Evolutionary conservation across 1,140 invertebrate genomes (phyloP).

Genomic region (Drosophila biarmipes): DNA sequence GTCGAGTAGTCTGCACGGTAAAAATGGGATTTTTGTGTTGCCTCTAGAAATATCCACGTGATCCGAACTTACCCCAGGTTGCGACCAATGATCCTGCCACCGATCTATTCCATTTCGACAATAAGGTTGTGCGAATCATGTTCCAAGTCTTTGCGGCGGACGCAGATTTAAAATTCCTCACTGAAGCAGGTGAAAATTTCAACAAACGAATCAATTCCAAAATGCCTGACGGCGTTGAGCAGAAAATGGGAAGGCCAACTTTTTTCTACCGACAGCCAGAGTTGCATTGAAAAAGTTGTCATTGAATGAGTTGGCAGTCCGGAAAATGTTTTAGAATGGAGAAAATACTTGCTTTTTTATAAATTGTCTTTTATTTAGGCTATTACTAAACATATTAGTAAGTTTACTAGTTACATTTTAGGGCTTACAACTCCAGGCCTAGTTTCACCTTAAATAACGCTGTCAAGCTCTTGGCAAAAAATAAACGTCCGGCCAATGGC

Average conservation of each 20-base stretch:
- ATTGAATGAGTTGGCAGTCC: background rate
- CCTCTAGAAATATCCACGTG: background rate
- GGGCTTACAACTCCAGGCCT: conserved; percentile 56
- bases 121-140: conserved; percentile 21
- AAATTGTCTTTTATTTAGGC: conserved; percentile 68
- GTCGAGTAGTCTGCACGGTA: conserved; percentile 3
- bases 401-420: conserved; percentile 73
- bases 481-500: conserved; percentile 54
- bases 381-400: conserved; percentile 80
- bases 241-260: conserved; percentile 21
- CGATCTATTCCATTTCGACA: background rate
- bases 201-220: conserved; percentile 17
- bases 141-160: conserved; percentile 1
- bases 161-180: conserved; percentile 4
- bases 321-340: background rate
- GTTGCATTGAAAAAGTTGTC: background rate
- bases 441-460: conserved; percentile 42
- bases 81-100: background rate
- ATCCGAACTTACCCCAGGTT: conserved; percentile 6
- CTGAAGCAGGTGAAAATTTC: conserved; percentile 11
- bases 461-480: conserved; percentile 71
- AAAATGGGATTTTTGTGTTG: background rate
- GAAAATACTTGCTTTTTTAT: conserved; percentile 4
- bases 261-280: background rate
- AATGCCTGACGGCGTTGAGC: conserved; percentile 4